Evolutionary conservation across 2,113 vertebrate genomes (phyloP), one percentile per base, ranked within the genome.

Genomic region (Isichthys henryi): DNA sequence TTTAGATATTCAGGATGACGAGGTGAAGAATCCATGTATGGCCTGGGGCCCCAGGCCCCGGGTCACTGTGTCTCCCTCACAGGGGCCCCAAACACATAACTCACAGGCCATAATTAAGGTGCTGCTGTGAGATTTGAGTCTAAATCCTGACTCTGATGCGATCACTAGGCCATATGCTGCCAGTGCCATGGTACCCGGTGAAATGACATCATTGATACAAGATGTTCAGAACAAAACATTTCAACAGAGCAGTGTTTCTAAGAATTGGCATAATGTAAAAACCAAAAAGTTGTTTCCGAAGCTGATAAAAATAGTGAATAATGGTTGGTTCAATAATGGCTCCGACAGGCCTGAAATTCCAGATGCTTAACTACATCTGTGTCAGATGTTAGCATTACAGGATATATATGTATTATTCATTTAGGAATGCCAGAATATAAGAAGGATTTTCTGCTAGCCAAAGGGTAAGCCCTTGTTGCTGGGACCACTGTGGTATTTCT

Each of bases 91-190:
- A 96, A 96, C 95, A 96, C 96, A 95, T 96, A 94, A 96, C 95
- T 96, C 95, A 95, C 95, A 95, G 95, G 95, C 93, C 95, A 95
- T 96, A 96, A 96, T 96, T 95, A 95, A 96, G 94, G 95, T 95
- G 95, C 94, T 95, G 95, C 94, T 94, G 94, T 94, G 95, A 94
- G 95, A 96, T 96, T 95, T 95, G 95, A 94, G 95, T 94, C 92
- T 91, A 90, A 83, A 93, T 92, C 93, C 92, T 52, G 90, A 92
- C 93, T 95, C 93, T 93, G 93, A 93, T 94, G 95, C 94, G 95
- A 95, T 96, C 95, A 96, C 94, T 92, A 92, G 93, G 93, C 95
- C 94, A 94, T 95, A 90, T 92, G 94, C n/a, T 93, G 95, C 94
- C 94, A 93, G 93, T 91, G 90, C 70, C 13, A 23, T 6, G n/a